Evolutionary conservation across 1,140 invertebrate genomes (phyloP), one percentile per base, ranked within the genome.

Genomic region (Belonocnema kinseyi): DNA sequence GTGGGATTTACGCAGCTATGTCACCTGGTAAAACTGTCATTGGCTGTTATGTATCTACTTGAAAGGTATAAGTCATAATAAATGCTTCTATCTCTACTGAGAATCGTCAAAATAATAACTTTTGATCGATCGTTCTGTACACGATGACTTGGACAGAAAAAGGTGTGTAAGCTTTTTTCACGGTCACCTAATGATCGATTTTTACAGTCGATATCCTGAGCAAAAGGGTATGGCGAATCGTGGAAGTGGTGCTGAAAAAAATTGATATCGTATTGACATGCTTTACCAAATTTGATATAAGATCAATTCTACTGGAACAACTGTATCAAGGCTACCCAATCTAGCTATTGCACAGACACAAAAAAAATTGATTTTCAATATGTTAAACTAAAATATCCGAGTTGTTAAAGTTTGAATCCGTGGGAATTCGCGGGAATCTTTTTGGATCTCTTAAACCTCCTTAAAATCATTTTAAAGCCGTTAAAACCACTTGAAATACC

Each of bases 1-100:
- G 61, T 66, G 61, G 61, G 61, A 66, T 66, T 66, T 66, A 46
- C 61, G 26, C 61, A 46, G 61, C 61, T 66, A 66, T 66, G 61
- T 66, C 61, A 66, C 61, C 26, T 66, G 61, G 14, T 66, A 66
- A 66, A 5, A 66, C 40, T 66, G n/a, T 4, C 33, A 13, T 40
- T 66, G 33, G 33, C 11, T 40, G 40, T 46, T 46, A 46, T 66
- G 3, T 46, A 66, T 21, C 14, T 40, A 33, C 61, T 66, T n/a
- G n/a, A 66, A 66, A 66, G 61, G 33, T 66, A 66, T 61, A 61
- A 46, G 40, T 46, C 4, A 46, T 2, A 46, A 46, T 66, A 46
- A 66, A 14, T 14, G n/a, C 40, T 40, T 54, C 53, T 33, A 6
- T 21, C 10, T 46, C 61, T 66, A 66, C 61, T 66, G 58, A 66